These are phyloP conservation scores for Carduelis carduelis DNA, from an alignment of 2,797 vertebrate species.

Conservation along the genomic window DNA sequence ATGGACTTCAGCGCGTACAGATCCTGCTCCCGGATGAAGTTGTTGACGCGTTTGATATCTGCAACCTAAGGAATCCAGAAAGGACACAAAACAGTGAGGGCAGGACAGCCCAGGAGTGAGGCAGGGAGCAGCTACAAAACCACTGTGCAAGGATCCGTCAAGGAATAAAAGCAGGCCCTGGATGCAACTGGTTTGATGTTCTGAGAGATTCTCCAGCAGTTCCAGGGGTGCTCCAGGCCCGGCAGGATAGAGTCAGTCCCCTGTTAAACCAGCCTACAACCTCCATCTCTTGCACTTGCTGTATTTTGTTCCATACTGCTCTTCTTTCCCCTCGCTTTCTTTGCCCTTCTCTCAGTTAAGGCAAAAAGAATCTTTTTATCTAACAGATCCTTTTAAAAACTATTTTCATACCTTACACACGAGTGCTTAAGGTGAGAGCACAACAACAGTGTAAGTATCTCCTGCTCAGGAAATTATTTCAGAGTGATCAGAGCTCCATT, in stretches of 20 bases:
- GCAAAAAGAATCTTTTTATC: not conserved
- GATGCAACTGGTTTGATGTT: not conserved
- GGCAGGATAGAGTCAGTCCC: not conserved
- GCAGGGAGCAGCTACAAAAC: not conserved
- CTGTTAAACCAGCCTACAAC: not conserved
- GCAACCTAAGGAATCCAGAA: constrained; percentile 80
- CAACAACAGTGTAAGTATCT: not conserved
- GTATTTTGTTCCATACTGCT: not conserved
- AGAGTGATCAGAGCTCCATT: not conserved
- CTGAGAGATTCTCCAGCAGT: not conserved
- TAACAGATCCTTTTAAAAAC: not conserved
- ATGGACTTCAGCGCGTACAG: constrained; percentile 89
- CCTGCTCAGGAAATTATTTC: not conserved
- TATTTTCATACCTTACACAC: not conserved
- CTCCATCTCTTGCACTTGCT: not conserved
- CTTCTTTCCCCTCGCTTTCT: not conserved
- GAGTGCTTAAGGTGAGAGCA: not conserved
- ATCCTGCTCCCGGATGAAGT: constrained; percentile 92
- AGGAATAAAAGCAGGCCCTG: not conserved
- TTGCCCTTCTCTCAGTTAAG: not conserved
- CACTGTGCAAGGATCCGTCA: not conserved
- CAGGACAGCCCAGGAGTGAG: fast-evolving
- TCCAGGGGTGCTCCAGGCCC: not conserved
- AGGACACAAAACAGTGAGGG: not conserved
- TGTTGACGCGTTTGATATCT: constrained; percentile 91